phyloP scores from a whole-genome alignment of 2,888 invertebrate species.

The Ectemnius continuus region DNA sequence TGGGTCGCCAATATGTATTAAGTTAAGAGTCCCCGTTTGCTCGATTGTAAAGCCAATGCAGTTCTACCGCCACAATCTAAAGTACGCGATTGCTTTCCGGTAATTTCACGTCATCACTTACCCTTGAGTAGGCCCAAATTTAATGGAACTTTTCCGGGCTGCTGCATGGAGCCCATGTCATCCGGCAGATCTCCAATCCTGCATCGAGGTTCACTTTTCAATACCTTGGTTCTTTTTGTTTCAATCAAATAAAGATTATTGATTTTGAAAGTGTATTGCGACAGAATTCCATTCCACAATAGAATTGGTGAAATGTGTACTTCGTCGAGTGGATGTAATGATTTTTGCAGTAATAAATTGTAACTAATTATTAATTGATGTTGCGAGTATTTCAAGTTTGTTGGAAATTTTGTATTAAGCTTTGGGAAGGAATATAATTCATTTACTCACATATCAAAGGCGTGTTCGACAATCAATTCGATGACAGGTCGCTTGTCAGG shows the following conservation, averaged over 20 bases:
- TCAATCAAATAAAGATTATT: no score
- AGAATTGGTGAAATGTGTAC: no score
- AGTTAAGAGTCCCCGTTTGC: neutral
- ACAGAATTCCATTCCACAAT: no score
- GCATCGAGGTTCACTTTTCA: slow-evolving; percentile 61
- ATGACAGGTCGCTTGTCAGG: slow-evolving; percentile 86
- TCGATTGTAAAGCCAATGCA: slow-evolving; percentile 17
- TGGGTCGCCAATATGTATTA: neutral
- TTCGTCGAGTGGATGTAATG: no score
- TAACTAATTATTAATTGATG: no score
- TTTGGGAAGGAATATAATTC: neutral
- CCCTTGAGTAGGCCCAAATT: slow-evolving; percentile 82
- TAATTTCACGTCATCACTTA: slow-evolving; percentile 47
- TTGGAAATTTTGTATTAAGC: neutral
- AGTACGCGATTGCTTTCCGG: slow-evolving; percentile 9
- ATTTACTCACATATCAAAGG: slow-evolving; percentile 82
- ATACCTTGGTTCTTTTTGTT: no score
- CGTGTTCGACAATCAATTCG: slow-evolving; percentile 91
- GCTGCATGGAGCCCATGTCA: slow-evolving; percentile 79
- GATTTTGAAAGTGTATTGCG: no score
- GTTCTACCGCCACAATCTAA: slow-evolving; percentile 10
- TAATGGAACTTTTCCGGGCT: slow-evolving; percentile 71
- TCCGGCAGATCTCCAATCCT: slow-evolving; percentile 84
- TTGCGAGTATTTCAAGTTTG: no score
- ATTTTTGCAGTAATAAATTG: no score